A percentile compares a stretch with the other conserved stretches of the same genome.
These are phyloP conservation scores for Isurus oxyrinchus DNA, from an alignment of 2,113 vertebrate genomes.

Conservation along the genomic window DNA sequence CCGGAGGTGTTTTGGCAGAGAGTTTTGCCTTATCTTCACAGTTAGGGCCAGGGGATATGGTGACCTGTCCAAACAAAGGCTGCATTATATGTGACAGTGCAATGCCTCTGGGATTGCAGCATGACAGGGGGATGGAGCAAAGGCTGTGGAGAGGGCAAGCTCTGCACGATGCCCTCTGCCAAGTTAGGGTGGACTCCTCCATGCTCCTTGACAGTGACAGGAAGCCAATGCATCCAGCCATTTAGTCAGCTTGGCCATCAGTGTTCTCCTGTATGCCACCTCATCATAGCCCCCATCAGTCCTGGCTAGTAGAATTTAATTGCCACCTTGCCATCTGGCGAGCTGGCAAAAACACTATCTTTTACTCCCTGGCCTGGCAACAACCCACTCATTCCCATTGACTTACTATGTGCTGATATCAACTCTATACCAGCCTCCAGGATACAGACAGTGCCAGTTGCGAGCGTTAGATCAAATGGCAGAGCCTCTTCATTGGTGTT, in stretches of 20 bases:
- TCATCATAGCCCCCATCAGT: neutral
- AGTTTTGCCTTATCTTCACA: neutral
- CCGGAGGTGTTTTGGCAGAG: neutral
- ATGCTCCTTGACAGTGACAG: neutral
- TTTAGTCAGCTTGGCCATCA: neutral
- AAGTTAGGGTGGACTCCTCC: too few species aligned
- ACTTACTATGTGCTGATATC: too few species aligned
- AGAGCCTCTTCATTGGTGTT: too few species aligned
- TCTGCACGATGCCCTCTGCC: neutral
- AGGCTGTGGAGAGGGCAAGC: neutral
- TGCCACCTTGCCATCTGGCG: neutral
- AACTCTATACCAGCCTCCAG: too few species aligned
- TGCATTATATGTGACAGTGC: neutral
- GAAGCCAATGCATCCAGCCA: neutral
- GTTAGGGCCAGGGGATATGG: too few species aligned
- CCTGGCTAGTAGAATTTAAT: neutral
- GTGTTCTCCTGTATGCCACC: neutral
- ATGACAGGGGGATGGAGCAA: neutral
- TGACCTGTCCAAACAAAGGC: too few species aligned
- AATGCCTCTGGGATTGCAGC: neutral
- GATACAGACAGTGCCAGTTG: too few species aligned
- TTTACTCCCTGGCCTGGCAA: too few species aligned
- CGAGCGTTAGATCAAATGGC: too few species aligned
- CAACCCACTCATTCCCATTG: too few species aligned
- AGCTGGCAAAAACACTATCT: neutral